Conservation (phyloP, 2,888 invertebrate genomes). For the Dolichomitus sp. region DNA sequence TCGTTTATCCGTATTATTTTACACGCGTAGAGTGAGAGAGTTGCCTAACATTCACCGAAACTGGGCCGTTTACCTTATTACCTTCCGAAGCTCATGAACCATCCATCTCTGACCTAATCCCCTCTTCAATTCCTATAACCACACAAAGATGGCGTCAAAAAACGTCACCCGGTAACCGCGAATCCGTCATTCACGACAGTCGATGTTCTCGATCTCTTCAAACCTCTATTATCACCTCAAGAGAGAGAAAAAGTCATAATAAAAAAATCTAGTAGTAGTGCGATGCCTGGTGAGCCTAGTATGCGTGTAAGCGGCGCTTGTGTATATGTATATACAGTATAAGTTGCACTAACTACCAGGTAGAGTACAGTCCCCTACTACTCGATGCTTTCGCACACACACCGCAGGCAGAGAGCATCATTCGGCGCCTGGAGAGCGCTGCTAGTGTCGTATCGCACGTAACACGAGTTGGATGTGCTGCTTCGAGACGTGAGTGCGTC, state of each 20-base stretch:
- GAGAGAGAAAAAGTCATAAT: neutral
- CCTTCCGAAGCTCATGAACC: no score
- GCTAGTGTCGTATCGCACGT: constrained; percentile 60
- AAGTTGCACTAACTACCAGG: constrained; percentile 4
- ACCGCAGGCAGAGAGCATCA: constrained; percentile 47
- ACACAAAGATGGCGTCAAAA: neutral
- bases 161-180: neutral
- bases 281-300: neutral
- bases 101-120: no score
- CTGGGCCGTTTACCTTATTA: no score
- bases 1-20: no score
- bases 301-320: neutral
- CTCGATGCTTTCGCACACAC: constrained; percentile 46
- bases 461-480: constrained; percentile 56
- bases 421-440: constrained; percentile 44
- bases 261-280: neutral
- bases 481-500: constrained; percentile 36
- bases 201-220: no score
- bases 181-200: neutral
- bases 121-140: neutral
- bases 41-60: no score
- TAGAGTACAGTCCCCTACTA: constrained; percentile 20
- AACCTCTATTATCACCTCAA: neutral
- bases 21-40: no score
- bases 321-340: neutral